phyloP scores from a whole-genome alignment of 2,797 vertebrate genomes.

The Sibirionetta formosa region DNA sequence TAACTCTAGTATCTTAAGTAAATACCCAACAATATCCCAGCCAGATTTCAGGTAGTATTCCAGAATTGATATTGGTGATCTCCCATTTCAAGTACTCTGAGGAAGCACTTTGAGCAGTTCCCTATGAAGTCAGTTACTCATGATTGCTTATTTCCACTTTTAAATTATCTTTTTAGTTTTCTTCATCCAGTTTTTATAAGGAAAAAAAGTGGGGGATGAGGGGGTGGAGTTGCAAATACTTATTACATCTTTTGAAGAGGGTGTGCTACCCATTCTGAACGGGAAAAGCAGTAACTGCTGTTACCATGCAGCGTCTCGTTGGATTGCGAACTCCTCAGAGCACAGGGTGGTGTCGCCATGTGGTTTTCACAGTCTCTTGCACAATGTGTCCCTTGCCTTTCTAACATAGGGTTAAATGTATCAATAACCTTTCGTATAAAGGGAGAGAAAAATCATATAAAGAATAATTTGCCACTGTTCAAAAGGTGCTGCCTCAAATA shows the following conservation, averaged over 20 bases:
- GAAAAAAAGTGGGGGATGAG: background rate
- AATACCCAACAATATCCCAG: background rate
- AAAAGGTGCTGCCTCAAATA: background rate
- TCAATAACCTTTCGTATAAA: background rate
- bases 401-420: background rate
- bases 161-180: conserved; percentile 38
- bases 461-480: background rate
- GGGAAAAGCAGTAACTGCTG: background rate
- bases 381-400: background rate
- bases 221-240: conserved; percentile 46
- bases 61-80: background rate
- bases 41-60: background rate
- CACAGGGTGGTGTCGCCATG: background rate
- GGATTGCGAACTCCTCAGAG: background rate
- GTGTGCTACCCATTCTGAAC: background rate
- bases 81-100: conserved; percentile 1
- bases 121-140: background rate
- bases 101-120: background rate
- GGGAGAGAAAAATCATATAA: background rate
- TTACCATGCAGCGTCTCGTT: background rate
- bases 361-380: background rate
- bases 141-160: conserved; percentile 8
- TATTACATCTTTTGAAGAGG: conserved; percentile 62
- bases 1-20: background rate
- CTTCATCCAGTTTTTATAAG: conserved; percentile 66